Base-by-base conservation (phyloP, 2,113 vertebrate species). In the Myotis lucifugus region DNA sequence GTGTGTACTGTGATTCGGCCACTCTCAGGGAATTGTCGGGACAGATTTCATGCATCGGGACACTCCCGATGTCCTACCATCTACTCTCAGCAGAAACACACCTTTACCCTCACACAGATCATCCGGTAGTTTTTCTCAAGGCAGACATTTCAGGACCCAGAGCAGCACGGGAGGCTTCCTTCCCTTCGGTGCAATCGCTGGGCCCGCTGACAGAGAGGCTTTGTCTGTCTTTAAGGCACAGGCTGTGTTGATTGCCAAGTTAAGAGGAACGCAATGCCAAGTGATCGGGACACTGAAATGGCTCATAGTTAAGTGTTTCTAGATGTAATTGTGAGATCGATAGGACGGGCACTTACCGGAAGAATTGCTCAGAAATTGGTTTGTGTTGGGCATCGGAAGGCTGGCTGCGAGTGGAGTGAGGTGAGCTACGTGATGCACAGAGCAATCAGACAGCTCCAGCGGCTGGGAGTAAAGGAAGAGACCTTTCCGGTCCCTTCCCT, bases 321-420 rank as follows among this genome's bases (percentile, higher is more conserved):
- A 73, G 82, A 86, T 78, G 50, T 88, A 88, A 95, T 27, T 90
- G 61, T 88, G 94, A 88, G 67, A 92, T 85, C 88, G n/a, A 18
- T 50, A 76, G 85, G 61, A 73, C 73, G 56, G 56, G 48, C 29
- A 54, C 37, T 94, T 69, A 59, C 87, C 0, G 6, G 96, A 95
- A 95, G 88, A 94, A 92, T 14, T 78, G 85, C 69, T 97, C 78
- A 54, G 91, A 94, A 92, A 92, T 29, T 88, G 90, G 91, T 95
- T 90, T 95, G 77, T 88, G 37, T 66, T 78, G 88, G 73, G 66
- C 67, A 23, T 73, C 27, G 0, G 11, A 40, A 82, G 76, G 84
- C 81, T 82, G 90, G 61, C 25, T 78, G 76, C 27, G 85, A 92
- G 88, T 9, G 34, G 40, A 73, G 21, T 6, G 48, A 48, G 50